Evolutionary conservation across 2,888 invertebrate species (phyloP), one percentile per base, ranked within the genome.

Genomic region (Falcaria lacertinaria): DNA sequence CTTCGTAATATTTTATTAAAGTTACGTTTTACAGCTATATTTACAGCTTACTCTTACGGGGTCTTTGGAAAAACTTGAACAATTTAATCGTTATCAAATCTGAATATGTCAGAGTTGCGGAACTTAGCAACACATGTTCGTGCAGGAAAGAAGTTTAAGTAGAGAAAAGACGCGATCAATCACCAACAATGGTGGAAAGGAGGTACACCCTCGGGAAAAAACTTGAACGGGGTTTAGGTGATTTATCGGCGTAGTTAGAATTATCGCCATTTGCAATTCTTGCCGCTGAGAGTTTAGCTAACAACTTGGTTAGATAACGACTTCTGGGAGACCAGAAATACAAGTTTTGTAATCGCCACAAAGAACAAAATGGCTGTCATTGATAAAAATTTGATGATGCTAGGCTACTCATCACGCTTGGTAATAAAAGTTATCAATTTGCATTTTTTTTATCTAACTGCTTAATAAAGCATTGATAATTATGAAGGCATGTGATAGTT

Each of bases 221-320:
- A 84, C 65, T 87, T 78, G 70, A 76, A 72, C 81, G 75, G 66
- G 74, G 71, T 73, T 73, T 64, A 56, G 73, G 78, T 87, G 88
- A 89, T 89, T 89, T 89, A 89, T 89, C 64, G 82, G 73, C 65
- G 78, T 81, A 87, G 86, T 88, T 87, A 69, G 87, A 88, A 89
- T 88, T 89, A 89, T 87, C 81, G 78, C 86, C 79, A 89, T 86
- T 88, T 87, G 87, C 88, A 88, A 89, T 88, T 88, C 86, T 82
- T 82, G 76, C 69, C 73, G 70, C 67, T 73, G 70, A 69, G 72
- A 69, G 74, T 68, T 69, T 63, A 72, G 75, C 77, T 75, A 81
- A 80, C 81, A 83, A 81, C 64, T 74, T 69, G 54, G 48, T 56
- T 53, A 67, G 80, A 80, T 86, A 85, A 87, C 84, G 79, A 80